These are phyloP conservation scores for Panthera tigris DNA, from an alignment of 2,113 vertebrate species.

Conservation along the genomic window DNA sequence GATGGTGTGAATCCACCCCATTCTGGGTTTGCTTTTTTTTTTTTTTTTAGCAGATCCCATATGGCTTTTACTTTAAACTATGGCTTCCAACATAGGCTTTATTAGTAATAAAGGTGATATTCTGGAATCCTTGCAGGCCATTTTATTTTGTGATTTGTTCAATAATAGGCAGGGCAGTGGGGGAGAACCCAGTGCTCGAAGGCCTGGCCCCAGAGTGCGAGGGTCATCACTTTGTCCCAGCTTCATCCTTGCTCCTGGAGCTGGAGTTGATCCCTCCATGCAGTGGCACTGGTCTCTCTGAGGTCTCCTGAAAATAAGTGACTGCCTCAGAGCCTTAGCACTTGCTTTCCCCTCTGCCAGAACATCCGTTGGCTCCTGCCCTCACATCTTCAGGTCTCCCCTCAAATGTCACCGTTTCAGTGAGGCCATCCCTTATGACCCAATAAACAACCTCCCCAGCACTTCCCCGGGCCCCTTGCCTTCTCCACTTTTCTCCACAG, in stretches of 20 bases:
- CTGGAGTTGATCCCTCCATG: background rate
- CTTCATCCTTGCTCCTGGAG: background rate
- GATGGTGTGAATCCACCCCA: background rate
- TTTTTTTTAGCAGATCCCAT: background rate
- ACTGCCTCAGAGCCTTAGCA: background rate
- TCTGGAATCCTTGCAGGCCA: background rate
- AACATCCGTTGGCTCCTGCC: background rate
- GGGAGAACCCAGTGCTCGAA: background rate
- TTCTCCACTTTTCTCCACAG: background rate
- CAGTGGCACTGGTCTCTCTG: background rate
- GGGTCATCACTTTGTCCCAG: background rate
- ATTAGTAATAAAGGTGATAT: background rate
- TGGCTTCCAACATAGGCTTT: background rate
- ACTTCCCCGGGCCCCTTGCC: rapidly evolving
- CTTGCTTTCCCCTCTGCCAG: background rate
- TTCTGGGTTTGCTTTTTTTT: background rate
- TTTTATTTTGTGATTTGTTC: background rate
- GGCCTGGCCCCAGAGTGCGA: background rate
- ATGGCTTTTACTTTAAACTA: background rate
- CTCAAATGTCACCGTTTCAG: background rate
- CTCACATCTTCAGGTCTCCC: background rate
- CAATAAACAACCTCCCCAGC: no score
- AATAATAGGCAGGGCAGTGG: background rate
- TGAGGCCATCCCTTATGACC: background rate
- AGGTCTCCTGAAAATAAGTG: background rate